Base-by-base conservation (phyloP, 2,888 invertebrate species). In the Tinea trinotella region DNA sequence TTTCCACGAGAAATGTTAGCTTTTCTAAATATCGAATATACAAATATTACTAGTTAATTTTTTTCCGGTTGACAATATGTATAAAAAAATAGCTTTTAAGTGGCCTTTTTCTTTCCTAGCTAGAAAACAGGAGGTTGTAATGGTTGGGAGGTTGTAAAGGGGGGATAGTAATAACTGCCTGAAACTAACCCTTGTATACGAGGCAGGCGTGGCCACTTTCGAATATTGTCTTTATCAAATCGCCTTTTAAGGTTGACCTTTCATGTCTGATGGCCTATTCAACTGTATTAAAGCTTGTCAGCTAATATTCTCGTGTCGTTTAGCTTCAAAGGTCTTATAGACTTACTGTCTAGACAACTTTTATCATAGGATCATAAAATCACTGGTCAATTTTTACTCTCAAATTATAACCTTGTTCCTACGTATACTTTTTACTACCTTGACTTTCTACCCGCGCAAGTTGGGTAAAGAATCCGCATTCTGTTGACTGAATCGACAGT, bases 181-280 rank as follows among this genome's bases (percentile, higher is more conserved):
- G 18, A 36, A 55, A 55, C 52, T 55, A 52, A 55, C 52, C 55
- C 55, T 46, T 17, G 30, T 50, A 19, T 50, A 50, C 48, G 48
- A 50, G 50, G 17, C 17, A 52, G 55, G 44, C 55, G 52, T 52
- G 44, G 52, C 30, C 46, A 52, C 55, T 55, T 24, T 30, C 52
- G 24, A 44, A 55, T 55, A 55, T 55, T 55, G 55, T 55, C 52
- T 46, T 19, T 46, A 46, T 48, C 22, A 50, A 50, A 54, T 19
- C 34, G 49, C 49, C 54, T 35, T 54, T 49, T 50, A 54, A 17
- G 36, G 19, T 35, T 36, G 24, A 20, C 44, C 17, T 54, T 50
- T 50, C 50, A 22, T 50, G 36, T 46, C 46, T 46, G 46, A 46
- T 46, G 46, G 19, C 7, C 46, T 9, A 12, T 17, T 46, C 46